Percentiles rank a stretch among this genome's conserved stretches.
phyloP scores from a whole-genome alignment of 2,888 invertebrate species.

The Spodoptera exigua region DNA sequence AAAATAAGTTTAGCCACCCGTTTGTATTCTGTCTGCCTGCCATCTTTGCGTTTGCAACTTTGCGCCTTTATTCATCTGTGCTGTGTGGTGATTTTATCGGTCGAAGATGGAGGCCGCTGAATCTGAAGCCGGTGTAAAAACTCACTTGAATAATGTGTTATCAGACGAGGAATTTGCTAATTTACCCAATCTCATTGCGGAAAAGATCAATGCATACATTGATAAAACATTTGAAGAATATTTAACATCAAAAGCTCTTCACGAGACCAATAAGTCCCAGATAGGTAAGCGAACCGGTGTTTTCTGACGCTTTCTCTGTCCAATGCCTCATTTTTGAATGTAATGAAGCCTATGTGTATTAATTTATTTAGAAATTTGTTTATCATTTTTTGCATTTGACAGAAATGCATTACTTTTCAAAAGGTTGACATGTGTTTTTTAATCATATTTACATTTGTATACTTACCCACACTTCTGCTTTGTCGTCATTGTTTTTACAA shows the following conservation, averaged over 20 bases:
- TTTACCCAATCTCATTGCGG: constrained; percentile 73
- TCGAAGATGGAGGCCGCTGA: constrained; percentile 83
- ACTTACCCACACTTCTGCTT: no score
- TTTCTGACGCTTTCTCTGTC: constrained; percentile 63
- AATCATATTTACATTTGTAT: no score
- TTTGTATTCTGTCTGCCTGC: no score
- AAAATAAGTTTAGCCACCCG: no score
- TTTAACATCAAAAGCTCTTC: constrained; percentile 92
- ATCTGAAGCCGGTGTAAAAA: constrained; percentile 82
- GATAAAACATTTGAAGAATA: constrained; percentile 91
- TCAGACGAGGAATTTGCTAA: constrained; percentile 78
- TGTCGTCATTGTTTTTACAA: no score
- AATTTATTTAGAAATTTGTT: neutral
- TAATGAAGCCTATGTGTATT: neutral
- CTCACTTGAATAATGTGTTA: constrained; percentile 83
- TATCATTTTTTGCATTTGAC: neutral
- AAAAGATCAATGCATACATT: constrained; percentile 90
- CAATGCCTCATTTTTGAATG: constrained; percentile 28
- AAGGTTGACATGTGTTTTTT: no score
- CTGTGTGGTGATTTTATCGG: constrained; percentile 35
- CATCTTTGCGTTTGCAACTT: no score
- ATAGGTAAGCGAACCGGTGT: constrained; percentile 88
- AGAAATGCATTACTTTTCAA: neutral
- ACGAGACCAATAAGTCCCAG: constrained; percentile 91
- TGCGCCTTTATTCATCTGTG: neutral